Evolutionary conservation across 2,113 vertebrate species (phyloP).

Genomic region (Pedetes capensis): DNA sequence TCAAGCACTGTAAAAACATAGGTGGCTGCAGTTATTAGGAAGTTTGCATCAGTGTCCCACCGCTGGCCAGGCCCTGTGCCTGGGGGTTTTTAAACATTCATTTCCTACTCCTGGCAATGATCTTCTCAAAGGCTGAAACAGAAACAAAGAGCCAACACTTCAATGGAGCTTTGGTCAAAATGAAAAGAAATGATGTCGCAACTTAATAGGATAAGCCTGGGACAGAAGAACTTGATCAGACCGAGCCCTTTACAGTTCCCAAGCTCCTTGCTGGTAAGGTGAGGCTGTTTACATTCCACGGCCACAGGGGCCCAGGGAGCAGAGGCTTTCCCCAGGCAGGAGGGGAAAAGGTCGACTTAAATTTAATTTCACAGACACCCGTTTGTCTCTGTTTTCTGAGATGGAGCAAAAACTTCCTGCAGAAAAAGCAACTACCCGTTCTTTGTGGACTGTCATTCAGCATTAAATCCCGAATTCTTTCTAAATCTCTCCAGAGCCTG

Average conservation of each 20-base stretch:
- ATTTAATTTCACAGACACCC: not conserved
- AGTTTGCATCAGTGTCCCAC: accelerated
- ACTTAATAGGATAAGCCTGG: not conserved
- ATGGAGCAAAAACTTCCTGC: not conserved
- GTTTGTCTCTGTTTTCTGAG: not conserved
- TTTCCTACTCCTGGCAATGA: not conserved
- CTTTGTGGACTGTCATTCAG: not conserved
- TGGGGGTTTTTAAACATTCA: not conserved
- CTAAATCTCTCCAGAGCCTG: not conserved
- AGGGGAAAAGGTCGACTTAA: not conserved
- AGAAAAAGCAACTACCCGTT: not conserved
- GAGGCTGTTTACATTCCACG: not conserved
- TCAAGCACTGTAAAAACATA: not conserved
- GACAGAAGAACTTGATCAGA: not conserved
- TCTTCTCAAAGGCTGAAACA: not conserved
- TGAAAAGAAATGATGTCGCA: not conserved
- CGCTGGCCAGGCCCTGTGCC: not conserved
- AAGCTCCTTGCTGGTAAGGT: constrained; percentile 5
- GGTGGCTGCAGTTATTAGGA: not conserved
- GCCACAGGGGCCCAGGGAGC: not conserved
- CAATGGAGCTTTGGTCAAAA: not conserved
- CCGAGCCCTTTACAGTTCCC: not conserved
- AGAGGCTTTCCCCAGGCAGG: not conserved
- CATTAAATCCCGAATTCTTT: not conserved
- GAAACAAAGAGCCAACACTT: not conserved